Base-by-base conservation (phyloP, 2,888 invertebrate species). In the Antheraea yamamai region DNA sequence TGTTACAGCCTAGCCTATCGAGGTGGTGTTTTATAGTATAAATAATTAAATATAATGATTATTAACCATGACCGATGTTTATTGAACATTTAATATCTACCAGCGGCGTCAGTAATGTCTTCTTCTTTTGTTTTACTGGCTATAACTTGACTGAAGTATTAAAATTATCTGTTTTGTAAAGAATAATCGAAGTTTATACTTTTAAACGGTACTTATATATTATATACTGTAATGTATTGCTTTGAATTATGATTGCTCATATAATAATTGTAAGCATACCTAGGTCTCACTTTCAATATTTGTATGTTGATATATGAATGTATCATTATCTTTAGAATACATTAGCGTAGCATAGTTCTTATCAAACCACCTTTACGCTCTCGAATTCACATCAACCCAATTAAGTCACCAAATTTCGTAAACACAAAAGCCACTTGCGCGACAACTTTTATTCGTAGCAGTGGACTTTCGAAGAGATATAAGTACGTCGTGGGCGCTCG, bases 391-490 rank as follows among this genome's bases (percentile, higher is more conserved):
- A 82, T 76, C 83, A 82, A 81, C 85, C 84, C 85, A 86, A 87
- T 86, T 87, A 86, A 85, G 83, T 82, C 78, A 79, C 81, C 80
- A 83, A 84, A 87, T 89, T 89, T 89, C 88, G 88, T 87, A 88
- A 90, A 84, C 83, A 84, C 80, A 88, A 91, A 89, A 90, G 90
- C 84, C 85, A 82, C 83, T 85, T 79, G 87, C 76, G 76, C 71
- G 84, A 88, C 89, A 83, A 88, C 87, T 89, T 88, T 88, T 89
- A 87, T 88, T 82, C 82, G 82, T 83, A 82, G 81, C 78, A 76
- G 16, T 66, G 64, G 81, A 84, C 87, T 89, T 87, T 87, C 87
- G 81, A 83, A 74, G 75, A 66, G 12, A 64, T 16, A 30, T 30
- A 18, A 30, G 35, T 20, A n/a, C 20, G 39, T 39, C 35, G 70